Evolutionary conservation across 2,113 vertebrate species (phyloP).

Genomic region (Leuciscus idus): DNA sequence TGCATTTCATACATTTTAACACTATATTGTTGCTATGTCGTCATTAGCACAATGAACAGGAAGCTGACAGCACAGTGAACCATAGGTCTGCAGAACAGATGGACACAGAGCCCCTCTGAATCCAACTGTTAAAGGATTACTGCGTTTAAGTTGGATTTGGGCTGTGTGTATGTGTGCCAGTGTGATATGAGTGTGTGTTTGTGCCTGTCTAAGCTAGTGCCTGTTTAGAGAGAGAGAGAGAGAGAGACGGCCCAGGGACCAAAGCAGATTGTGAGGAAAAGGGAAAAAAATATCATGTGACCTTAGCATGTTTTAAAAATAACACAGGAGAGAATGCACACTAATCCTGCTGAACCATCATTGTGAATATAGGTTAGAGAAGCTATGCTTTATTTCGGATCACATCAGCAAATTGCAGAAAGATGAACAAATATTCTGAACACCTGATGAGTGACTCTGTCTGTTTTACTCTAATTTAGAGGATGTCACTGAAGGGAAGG

Average conservation of each 20-base stretch:
- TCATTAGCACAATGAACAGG: slow-evolving; percentile 1
- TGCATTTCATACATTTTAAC: not conserved
- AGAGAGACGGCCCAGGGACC: slow-evolving; percentile 10
- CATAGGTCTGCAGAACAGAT: slow-evolving; percentile 18
- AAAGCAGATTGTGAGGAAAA: slow-evolving; percentile 42
- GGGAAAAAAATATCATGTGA: slow-evolving; percentile 23
- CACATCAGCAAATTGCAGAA: slow-evolving; percentile 1
- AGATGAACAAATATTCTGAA: not conserved
- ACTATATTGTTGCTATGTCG: not conserved
- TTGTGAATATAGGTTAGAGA: slow-evolving; percentile 12
- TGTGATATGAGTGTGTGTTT: slow-evolving; percentile 25
- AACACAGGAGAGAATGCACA: slow-evolving; percentile 4
- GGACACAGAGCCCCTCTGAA: slow-evolving; percentile 7
- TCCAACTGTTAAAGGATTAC: slow-evolving; percentile 27
- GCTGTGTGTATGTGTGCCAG: slow-evolving; percentile 30
- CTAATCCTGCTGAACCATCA: slow-evolving; percentile 10
- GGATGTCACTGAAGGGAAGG: slow-evolving; percentile 10
- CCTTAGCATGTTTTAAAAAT: slow-evolving; percentile 32
- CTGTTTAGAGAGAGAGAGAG: not conserved
- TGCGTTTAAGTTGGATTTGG: slow-evolving; percentile 48
- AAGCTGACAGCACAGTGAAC: not conserved
- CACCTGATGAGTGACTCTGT: not conserved
- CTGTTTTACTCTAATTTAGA: not conserved
- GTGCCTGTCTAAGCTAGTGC: slow-evolving; percentile 17
- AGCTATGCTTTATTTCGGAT: slow-evolving; percentile 3